Evolutionary conservation across 2,888 invertebrate species (phyloP).

Genomic region (Reticulitermes lucifugus): DNA sequence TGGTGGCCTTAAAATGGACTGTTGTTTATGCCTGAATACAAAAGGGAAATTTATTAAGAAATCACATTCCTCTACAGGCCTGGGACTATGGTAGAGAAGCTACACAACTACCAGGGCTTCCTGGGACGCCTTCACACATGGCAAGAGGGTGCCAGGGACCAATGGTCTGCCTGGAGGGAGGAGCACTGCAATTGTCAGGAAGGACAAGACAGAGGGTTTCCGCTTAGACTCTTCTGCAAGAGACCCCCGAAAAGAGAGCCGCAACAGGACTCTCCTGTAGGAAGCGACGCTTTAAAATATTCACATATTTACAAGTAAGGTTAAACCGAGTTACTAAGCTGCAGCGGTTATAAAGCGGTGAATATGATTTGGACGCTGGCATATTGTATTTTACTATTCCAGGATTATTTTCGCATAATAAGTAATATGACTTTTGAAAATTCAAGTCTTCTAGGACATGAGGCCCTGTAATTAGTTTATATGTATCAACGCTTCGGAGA

Average conservation of each 20-base stretch:
- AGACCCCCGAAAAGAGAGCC: not conserved
- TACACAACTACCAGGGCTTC: slow-evolving; percentile 83
- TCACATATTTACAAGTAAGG: slow-evolving; percentile 75
- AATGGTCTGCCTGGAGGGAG: slow-evolving; percentile 73
- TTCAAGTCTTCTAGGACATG: too few relatives aligned
- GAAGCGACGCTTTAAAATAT: slow-evolving; percentile 67
- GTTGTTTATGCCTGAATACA: not conserved
- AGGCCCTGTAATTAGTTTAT: too few relatives aligned
- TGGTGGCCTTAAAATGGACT: not conserved
- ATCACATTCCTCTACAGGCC: not conserved
- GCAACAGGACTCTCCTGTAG: slow-evolving; percentile 65
- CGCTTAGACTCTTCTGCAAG: not conserved
- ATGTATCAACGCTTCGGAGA: too few relatives aligned
- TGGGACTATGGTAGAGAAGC: slow-evolving; percentile 72
- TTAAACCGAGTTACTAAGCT: too few relatives aligned
- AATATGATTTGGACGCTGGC: too few relatives aligned
- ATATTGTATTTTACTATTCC: too few relatives aligned
- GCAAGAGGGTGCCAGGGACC: slow-evolving; percentile 74
- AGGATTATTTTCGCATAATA: too few relatives aligned
- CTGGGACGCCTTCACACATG: slow-evolving; percentile 77
- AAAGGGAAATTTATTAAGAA: not conserved
- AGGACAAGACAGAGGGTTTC: not conserved
- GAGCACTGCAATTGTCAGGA: slow-evolving; percentile 21
- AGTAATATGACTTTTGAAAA: too few relatives aligned
- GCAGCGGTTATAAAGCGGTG: too few relatives aligned